Percentiles rank a stretch among this genome's conserved stretches.
Evolutionary conservation across 2,113 vertebrate genomes (phyloP).

Genomic region (Carassius gibelio): DNA sequence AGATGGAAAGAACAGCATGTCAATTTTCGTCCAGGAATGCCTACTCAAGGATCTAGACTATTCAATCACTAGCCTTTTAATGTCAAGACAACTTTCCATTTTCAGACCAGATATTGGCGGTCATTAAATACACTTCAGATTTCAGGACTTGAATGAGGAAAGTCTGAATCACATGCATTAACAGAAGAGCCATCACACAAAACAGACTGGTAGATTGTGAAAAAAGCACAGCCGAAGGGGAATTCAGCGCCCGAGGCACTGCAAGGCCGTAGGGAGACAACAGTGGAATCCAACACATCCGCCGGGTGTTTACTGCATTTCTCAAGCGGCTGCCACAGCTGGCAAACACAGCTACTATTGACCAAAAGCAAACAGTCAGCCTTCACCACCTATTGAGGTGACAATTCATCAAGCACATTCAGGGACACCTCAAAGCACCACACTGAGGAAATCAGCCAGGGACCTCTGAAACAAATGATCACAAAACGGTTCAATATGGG

Average conservation of each 20-base stretch:
- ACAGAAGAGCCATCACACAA: neutral
- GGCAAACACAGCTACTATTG: slow-evolving; percentile 23
- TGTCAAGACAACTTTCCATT: neutral
- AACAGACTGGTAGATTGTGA: neutral
- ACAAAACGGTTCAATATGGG: slow-evolving; percentile 1
- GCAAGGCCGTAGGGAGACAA: neutral
- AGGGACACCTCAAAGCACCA: slow-evolving; percentile 11
- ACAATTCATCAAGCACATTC: slow-evolving; percentile 48
- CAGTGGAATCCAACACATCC: slow-evolving; percentile 12
- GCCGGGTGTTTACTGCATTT: slow-evolving; percentile 17
- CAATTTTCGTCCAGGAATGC: neutral
- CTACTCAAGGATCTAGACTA: neutral
- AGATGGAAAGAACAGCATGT: neutral
- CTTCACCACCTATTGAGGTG: slow-evolving; percentile 41
- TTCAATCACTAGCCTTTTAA: slow-evolving; percentile 11
- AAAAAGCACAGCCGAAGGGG: slow-evolving; percentile 28
- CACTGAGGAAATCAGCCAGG: slow-evolving; percentile 1
- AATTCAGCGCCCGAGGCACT: slow-evolving; percentile 17
- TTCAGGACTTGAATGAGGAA: neutral
- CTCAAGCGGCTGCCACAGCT: neutral
- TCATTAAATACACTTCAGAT: neutral
- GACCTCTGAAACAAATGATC: slow-evolving; percentile 12
- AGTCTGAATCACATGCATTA: neutral
- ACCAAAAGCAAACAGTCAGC: slow-evolving; percentile 39
- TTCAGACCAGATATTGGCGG: neutral